Evolutionary conservation across 2,113 vertebrate species (phyloP).

Genomic region (Casuarius casuarius): DNA sequence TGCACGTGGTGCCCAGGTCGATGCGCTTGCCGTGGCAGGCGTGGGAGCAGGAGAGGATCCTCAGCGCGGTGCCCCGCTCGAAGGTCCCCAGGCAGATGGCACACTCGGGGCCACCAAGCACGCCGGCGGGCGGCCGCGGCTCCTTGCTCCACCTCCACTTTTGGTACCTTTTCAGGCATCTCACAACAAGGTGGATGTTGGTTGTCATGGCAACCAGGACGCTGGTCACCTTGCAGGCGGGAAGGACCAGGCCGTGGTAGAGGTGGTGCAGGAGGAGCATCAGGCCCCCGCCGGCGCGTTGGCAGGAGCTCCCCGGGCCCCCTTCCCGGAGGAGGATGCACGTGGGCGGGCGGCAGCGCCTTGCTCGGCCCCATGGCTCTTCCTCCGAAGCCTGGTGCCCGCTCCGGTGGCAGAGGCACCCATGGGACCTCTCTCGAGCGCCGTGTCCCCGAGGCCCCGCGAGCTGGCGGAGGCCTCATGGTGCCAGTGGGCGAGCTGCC

Average conservation of each 20-base stretch:
- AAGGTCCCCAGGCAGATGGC: constrained; percentile 76
- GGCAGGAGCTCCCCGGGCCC: neutral
- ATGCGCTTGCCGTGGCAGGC: constrained; percentile 86
- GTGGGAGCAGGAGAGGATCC: constrained; percentile 73
- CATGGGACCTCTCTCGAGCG: neutral
- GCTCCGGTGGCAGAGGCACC: neutral
- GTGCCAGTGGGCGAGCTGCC: rapidly evolving
- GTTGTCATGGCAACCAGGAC: neutral
- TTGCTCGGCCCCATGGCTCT: neutral
- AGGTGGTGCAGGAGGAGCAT: neutral
- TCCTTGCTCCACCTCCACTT: neutral
- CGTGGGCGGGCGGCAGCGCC: rapidly evolving
- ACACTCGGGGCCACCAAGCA: neutral
- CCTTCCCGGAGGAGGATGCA: neutral
- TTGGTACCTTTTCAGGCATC: neutral
- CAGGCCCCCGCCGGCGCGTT: neutral
- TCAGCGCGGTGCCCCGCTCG: constrained; percentile 33
- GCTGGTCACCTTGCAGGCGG: neutral
- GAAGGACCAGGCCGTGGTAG: neutral
- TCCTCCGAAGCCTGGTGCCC: rapidly evolving
- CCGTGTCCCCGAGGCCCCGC: rapidly evolving
- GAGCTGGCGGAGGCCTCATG: neutral
- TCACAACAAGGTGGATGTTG: neutral
- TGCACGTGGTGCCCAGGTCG: constrained; percentile 77
- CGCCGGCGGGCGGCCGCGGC: rapidly evolving